phyloP scores from a whole-genome alignment of 1,140 invertebrate genomes.

The Pteromalus puparum region DNA sequence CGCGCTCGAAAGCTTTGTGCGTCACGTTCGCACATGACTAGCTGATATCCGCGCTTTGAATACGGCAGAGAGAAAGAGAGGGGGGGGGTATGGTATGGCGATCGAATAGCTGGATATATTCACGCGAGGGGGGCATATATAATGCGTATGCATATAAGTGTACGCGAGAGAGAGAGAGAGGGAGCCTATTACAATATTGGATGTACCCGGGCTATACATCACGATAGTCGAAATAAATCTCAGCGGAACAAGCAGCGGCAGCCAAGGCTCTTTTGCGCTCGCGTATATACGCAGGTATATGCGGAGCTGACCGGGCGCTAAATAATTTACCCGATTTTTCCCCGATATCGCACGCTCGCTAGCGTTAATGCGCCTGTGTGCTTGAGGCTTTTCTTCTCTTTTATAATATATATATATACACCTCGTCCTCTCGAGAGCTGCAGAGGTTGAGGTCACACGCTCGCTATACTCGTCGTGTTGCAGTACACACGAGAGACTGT shows the following conservation, averaged over 20 bases:
- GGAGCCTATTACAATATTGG: slow-evolving; percentile 73
- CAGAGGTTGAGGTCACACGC: not conserved
- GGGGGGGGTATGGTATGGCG: not conserved
- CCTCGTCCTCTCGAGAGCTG: not conserved
- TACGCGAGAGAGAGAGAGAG: not conserved
- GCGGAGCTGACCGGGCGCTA: slow-evolving; percentile 59
- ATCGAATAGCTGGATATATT: not conserved
- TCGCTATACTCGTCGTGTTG: not conserved
- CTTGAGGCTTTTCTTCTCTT: not conserved
- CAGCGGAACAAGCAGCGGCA: slow-evolving; percentile 67
- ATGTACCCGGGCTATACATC: slow-evolving; percentile 71
- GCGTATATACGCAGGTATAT: not conserved
- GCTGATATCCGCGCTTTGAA: not conserved
- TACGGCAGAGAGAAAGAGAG: not conserved
- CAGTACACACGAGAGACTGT: not conserved
- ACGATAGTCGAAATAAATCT: slow-evolving; percentile 75
- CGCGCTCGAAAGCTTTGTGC: not conserved
- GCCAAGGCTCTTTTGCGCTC: slow-evolving; percentile 49
- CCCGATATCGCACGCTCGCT: slow-evolving; percentile 33
- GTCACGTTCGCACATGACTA: slow-evolving; percentile 5
- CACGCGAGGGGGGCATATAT: slow-evolving; percentile 47
- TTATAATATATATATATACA: not conserved
- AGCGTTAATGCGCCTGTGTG: not conserved
- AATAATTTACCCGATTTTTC: slow-evolving; percentile 72
- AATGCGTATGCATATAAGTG: slow-evolving; percentile 62